A percentile compares a stretch with the other conserved stretches of the same genome.
Evolutionary conservation across 2,113 vertebrate genomes (phyloP).

Genomic region (Tupaia tana): DNA sequence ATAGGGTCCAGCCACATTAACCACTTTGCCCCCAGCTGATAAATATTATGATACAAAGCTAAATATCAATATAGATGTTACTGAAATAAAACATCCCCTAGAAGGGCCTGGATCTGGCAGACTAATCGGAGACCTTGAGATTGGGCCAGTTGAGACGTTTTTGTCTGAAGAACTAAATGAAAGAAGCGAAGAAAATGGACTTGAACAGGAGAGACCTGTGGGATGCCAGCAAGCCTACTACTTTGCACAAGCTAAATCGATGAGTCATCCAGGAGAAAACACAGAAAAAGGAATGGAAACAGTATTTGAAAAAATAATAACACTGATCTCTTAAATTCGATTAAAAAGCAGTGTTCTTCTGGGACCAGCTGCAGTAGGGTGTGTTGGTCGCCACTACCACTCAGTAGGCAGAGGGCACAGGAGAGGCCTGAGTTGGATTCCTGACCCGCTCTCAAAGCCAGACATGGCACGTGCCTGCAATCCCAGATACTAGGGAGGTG

Average conservation of each 20-base stretch:
- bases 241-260: too few species aligned
- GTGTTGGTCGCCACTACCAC: too few species aligned
- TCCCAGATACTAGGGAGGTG: too few species aligned
- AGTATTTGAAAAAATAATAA: neutral
- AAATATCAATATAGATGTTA: neutral
- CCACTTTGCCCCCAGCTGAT: too few species aligned
- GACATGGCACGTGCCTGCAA: too few species aligned
- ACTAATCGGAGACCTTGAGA: neutral
- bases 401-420: too few species aligned
- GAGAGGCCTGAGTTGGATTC: too few species aligned
- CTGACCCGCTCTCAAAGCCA: too few species aligned
- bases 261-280: neutral
- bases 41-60: neutral
- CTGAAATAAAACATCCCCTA: neutral
- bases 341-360: neutral
- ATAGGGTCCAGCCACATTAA: too few species aligned
- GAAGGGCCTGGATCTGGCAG: neutral
- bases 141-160: neutral
- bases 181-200: neutral
- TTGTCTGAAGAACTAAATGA: neutral
- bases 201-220: neutral
- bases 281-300: neutral
- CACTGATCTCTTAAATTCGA: neutral
- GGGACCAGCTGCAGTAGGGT: too few species aligned
- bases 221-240: neutral